These are phyloP conservation scores for Lates japonicus DNA, from an alignment of 2,797 vertebrate species.

Conservation along the genomic window DNA sequence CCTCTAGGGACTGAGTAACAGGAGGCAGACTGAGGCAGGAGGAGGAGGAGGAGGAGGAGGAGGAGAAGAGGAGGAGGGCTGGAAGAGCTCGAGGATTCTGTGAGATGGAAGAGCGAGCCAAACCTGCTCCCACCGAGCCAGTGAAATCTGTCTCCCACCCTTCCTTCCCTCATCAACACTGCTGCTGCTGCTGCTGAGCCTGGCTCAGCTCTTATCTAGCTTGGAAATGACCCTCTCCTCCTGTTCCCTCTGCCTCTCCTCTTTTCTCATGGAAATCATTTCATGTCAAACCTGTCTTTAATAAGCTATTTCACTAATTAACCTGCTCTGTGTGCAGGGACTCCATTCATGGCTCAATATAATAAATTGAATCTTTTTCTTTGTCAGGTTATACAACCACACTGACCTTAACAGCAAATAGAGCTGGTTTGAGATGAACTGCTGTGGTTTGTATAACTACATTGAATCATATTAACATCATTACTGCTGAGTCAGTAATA, in stretches of 20 bases:
- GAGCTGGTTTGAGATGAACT: slow-evolving; percentile 5
- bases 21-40: slow-evolving; percentile 77
- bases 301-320: slow-evolving; percentile 42
- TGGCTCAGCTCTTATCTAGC: slow-evolving; percentile 33
- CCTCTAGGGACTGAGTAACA: slow-evolving; percentile 78
- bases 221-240: slow-evolving; percentile 39
- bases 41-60: slow-evolving; percentile 82
- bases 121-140: slow-evolving; percentile 56
- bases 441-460: slow-evolving; percentile 22
- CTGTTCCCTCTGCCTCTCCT: slow-evolving; percentile 23
- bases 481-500: background rate
- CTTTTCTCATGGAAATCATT: slow-evolving; percentile 16
- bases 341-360: slow-evolving; percentile 35
- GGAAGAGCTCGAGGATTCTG: slow-evolving; percentile 87
- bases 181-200: slow-evolving; percentile 17
- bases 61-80: slow-evolving; percentile 89
- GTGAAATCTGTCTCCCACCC: slow-evolving; percentile 33
- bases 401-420: slow-evolving; percentile 5
- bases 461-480: background rate
- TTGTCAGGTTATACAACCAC: slow-evolving; percentile 23
- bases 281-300: slow-evolving; percentile 22
- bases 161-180: slow-evolving; percentile 20
- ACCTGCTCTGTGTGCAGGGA: slow-evolving; percentile 46
- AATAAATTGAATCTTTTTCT: slow-evolving; percentile 16
- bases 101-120: too few species aligned